Evolutionary conservation across 1,140 invertebrate species (phyloP).

Genomic region (Heliconius congener): DNA sequence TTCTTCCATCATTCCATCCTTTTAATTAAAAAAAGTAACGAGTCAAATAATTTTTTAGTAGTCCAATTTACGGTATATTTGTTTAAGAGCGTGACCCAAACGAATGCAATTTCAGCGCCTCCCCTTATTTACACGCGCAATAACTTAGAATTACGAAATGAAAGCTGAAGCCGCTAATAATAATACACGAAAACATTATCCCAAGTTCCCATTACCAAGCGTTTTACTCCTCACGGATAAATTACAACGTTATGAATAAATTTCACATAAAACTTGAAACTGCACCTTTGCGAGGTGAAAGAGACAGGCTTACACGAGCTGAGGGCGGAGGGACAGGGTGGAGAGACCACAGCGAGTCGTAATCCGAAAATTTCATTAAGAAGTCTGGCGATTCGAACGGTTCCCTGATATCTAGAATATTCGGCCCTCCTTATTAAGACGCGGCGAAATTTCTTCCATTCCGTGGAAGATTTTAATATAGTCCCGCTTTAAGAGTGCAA

Average conservation of each 20-base stretch:
- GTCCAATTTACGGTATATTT: conserved; percentile 13
- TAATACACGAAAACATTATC: conserved; percentile 73
- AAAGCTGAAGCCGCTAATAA: conserved; percentile 71
- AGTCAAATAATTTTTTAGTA: conserved; percentile 9
- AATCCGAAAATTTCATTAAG: conserved; percentile 81
- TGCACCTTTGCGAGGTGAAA: conserved; percentile 69
- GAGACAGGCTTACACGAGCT: conserved; percentile 51
- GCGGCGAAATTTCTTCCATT: conserved; percentile 68
- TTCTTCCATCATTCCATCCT: not conserved
- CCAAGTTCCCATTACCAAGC: conserved; percentile 68
- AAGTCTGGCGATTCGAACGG: conserved; percentile 72
- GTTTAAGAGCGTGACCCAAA: conserved; percentile 7
- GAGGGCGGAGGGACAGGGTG: conserved; percentile 45
- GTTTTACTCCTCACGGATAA: conserved; percentile 73
- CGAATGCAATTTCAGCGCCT: conserved; percentile 46
- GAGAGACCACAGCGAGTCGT: conserved; percentile 55
- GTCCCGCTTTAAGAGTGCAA: conserved; percentile 54
- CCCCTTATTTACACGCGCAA: conserved; percentile 57
- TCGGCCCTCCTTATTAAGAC: conserved; percentile 72
- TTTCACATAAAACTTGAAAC: conserved; percentile 77
- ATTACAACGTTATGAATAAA: conserved; percentile 81
- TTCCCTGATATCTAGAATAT: conserved; percentile 75
- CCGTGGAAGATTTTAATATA: conserved; percentile 65
- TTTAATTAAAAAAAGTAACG: not conserved
- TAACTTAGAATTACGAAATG: conserved; percentile 67